phyloP scores from a whole-genome alignment of 2,797 vertebrate genomes.

The Sparus aurata region DNA sequence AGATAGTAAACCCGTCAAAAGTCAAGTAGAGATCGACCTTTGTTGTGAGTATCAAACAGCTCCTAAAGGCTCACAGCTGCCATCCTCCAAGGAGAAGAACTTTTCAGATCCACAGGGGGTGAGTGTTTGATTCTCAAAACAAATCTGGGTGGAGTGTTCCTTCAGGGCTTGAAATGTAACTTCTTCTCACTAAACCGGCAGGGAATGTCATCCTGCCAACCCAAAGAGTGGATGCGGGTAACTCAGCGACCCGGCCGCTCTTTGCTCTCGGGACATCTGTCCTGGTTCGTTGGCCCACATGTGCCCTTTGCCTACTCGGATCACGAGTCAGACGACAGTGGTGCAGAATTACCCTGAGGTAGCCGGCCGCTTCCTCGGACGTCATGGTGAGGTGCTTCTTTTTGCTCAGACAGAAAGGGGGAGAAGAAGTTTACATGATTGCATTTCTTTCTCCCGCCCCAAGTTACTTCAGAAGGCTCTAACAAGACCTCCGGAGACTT shows the following conservation, averaged over 20 bases:
- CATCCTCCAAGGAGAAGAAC: neutral
- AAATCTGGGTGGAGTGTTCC: constrained; percentile 26
- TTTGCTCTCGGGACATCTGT: constrained; percentile 35
- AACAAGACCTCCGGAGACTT: constrained; percentile 49
- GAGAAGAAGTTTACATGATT: constrained; percentile 35
- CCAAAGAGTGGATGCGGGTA: constrained; percentile 18
- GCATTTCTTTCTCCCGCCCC: constrained; percentile 5
- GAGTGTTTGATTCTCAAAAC: constrained; percentile 25
- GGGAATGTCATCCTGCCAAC: constrained; percentile 25
- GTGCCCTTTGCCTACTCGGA: constrained; percentile 38
- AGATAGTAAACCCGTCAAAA: neutral
- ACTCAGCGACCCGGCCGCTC: constrained; percentile 42
- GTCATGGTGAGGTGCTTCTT: constrained; percentile 34
- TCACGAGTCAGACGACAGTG: constrained; percentile 30
- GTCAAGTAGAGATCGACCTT: neutral
- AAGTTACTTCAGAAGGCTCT: constrained; percentile 16
- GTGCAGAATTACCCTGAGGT: constrained; percentile 34
- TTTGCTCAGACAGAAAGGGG: constrained; percentile 18
- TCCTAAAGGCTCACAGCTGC: neutral
- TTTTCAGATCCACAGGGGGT: constrained; percentile 19
- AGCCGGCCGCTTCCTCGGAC: constrained; percentile 28
- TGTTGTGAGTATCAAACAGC: constrained; percentile 4
- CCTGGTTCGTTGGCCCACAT: constrained; percentile 31
- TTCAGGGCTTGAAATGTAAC: constrained; percentile 19
- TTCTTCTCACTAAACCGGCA: constrained; percentile 10